Conservation (phyloP, 2,113 vertebrate genomes). For the Lucifuga dentata region DNA sequence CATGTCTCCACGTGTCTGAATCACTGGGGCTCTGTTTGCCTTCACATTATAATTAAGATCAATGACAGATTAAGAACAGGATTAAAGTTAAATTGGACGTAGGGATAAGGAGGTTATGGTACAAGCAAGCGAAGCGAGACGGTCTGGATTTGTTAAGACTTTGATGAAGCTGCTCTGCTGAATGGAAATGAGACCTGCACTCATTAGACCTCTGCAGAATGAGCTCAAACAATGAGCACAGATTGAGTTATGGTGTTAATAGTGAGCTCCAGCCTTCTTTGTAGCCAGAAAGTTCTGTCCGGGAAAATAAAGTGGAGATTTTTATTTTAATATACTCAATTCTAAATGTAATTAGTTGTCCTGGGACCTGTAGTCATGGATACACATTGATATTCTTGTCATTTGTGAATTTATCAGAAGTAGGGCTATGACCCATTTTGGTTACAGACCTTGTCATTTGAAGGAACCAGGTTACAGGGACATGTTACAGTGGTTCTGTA, state of each 20-base stretch:
- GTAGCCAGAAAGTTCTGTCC: conserved; percentile 29
- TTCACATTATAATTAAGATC: conserved; percentile 37
- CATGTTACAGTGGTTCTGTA: background rate
- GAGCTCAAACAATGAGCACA: conserved; percentile 19
- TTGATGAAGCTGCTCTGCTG: conserved; percentile 24
- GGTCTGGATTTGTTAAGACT: conserved; percentile 7
- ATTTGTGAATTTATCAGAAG: conserved; percentile 26
- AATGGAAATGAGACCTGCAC: conserved; percentile 44
- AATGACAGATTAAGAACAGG: conserved; percentile 59
- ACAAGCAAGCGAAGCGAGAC: conserved; percentile 31
- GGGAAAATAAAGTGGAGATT: conserved; percentile 14
- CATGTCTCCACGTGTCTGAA: background rate
- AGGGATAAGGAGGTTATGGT: conserved; percentile 42
- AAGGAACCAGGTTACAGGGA: conserved; percentile 11
- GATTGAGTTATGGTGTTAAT: conserved; percentile 33
- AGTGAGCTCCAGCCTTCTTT: conserved; percentile 28
- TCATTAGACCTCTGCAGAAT: conserved; percentile 23
- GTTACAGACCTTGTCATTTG: conserved; percentile 38
- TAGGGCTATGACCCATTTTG: conserved; percentile 45
- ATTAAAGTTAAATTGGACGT: conserved; percentile 52
- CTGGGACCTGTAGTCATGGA: conserved; percentile 46
- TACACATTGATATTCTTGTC: conserved; percentile 33
- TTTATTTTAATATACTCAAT: no score
- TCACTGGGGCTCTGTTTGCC: background rate
- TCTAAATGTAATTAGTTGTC: conserved; percentile 47